These are phyloP conservation scores for Hipparchia sbordonii DNA, from an alignment of 2,888 invertebrate species.

Conservation along the genomic window DNA sequence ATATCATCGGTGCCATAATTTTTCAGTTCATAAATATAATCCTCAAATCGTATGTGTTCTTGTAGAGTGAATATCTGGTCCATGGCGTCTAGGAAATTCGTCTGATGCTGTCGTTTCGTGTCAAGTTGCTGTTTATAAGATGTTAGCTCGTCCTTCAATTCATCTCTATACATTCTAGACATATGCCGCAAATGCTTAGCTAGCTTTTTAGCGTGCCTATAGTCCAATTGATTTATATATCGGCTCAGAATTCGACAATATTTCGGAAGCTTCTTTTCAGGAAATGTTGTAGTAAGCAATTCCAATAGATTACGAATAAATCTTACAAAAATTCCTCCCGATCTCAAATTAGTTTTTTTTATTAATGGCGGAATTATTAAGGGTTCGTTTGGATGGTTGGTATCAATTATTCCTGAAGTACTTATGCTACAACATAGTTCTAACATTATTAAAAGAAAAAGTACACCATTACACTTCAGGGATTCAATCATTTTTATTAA, in stretches of 20 bases:
- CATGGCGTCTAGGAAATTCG: conserved; percentile 55
- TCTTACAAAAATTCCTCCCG: conserved; percentile 54
- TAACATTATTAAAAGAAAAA: conserved; percentile 9
- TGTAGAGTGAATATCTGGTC: conserved; percentile 52
- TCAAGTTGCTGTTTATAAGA: conserved; percentile 46
- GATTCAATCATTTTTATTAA: neutral
- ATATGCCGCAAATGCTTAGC: conserved; percentile 48
- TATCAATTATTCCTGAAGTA: conserved; percentile 33
- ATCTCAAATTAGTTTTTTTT: conserved; percentile 30
- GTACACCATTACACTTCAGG: neutral
- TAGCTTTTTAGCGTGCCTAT: conserved; percentile 47
- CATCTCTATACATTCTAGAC: conserved; percentile 47
- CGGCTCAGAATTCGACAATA: conserved; percentile 50
- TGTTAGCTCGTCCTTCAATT: conserved; percentile 48
- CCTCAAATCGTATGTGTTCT: conserved; percentile 52
- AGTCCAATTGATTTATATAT: conserved; percentile 47
- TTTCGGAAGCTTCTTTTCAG: conserved; percentile 47
- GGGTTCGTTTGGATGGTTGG: conserved; percentile 23
- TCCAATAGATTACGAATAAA: conserved; percentile 56
- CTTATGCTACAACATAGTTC: conserved; percentile 21
- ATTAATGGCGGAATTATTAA: conserved; percentile 26
- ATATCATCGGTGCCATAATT: conserved; percentile 44
- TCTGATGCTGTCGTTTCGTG: conserved; percentile 40
- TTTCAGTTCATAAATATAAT: conserved; percentile 53
- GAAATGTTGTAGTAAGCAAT: conserved; percentile 48